Evolutionary conservation across 2,113 vertebrate genomes (phyloP).

Genomic region (Oreochromis tanganicae): DNA sequence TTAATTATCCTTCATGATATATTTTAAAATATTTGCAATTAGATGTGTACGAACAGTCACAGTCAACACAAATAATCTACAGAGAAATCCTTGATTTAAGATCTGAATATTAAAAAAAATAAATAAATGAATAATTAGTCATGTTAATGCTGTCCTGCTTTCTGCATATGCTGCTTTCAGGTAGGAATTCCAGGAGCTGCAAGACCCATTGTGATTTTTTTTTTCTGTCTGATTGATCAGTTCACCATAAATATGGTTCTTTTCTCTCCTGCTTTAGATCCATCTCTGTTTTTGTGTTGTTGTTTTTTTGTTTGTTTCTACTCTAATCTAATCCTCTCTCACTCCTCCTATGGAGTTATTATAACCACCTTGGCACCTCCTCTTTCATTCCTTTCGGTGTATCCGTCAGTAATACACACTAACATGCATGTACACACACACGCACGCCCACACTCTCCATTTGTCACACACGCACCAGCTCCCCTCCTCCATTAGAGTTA

Average conservation of each 20-base stretch:
- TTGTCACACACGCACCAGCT: constrained; percentile 4
- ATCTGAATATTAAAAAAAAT: not conserved
- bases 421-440: constrained; percentile 13
- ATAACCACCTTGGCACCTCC: constrained; percentile 14
- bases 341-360: constrained; percentile 5
- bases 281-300: not conserved
- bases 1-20: not conserved
- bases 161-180: not conserved
- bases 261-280: not conserved
- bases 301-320: not conserved
- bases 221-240: not conserved
- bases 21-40: not conserved
- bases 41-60: not conserved
- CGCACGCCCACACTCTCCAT: not conserved
- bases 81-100: not conserved
- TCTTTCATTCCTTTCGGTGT: not conserved
- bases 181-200: not conserved
- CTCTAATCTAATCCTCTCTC: not conserved
- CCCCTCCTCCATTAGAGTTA: constrained; percentile 55
- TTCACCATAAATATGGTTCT: not conserved
- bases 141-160: not conserved
- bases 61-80: not conserved
- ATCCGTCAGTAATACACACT: not conserved
- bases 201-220: not conserved
- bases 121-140: not conserved